Evolutionary conservation across 2,113 vertebrate species (phyloP), one percentile per base, ranked within the genome.

Genomic region (Acanthisitta chloris): DNA sequence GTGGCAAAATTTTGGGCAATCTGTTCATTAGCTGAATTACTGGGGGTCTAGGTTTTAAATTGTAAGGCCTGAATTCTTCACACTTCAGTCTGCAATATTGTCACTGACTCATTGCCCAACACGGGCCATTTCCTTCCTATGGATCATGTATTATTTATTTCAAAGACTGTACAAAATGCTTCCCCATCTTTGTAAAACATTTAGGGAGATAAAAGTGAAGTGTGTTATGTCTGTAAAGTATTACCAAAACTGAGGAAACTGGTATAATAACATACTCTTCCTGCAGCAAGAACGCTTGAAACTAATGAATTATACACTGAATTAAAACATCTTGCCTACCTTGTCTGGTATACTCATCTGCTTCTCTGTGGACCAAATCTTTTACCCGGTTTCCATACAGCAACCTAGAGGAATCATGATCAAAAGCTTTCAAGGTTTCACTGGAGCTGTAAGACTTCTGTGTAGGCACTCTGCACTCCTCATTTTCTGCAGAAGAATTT

Each of bases 381-480:
- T 99, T 99, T 96, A 99, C 98, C 93, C 99, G 97, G 98, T 98
- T 99, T 96, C 98, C 98, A 49, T 99, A 99, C 82, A 99, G 98
- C 98, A 99, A 98, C 67, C 99, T 98, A 10, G 99, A 98, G 38
- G 99, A 99, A 97, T 99, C 99, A 98, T 99, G 99, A 97, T 99
- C 99, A 91, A 99, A 99, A 92, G 99, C 99, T 98, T 99, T 99
- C 86, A 99, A 95, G 34, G 99, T 99, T 96, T 99, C 99, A 79
- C 99, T 99, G 97, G 99, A 99, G 97, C 99, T 99, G 98, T 99
- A 99, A 26, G 99, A 99, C 95, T 99, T 99, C 98, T 99, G 99
- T 0, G 99, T 99, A 91, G 99, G 99, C 24, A 99, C 99, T 82
- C 99, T 97, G 91, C 99, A 99, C 88, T 98, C 99, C 87, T 99